These are phyloP conservation scores for Luscinia luscinia DNA, from an alignment of 2,797 vertebrate species.

Conservation along the genomic window DNA sequence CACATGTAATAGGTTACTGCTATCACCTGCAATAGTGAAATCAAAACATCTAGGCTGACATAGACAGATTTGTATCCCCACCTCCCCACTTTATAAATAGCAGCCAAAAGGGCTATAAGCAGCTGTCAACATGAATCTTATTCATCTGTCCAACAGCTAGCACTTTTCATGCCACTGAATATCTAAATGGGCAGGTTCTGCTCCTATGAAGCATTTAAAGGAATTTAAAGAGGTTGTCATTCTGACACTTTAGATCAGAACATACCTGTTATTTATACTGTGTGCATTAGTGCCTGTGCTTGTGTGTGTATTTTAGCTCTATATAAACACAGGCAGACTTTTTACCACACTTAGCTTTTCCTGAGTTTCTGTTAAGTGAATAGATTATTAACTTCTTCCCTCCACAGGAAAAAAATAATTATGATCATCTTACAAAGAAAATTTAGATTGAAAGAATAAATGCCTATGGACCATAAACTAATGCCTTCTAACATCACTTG, in stretches of 20 bases:
- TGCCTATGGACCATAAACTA: not conserved
- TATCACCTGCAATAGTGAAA: not conserved
- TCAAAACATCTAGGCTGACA: conserved; percentile 30
- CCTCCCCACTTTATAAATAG: conserved; percentile 4
- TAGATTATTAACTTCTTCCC: not conserved
- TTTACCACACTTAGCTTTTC: not conserved
- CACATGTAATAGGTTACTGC: not conserved
- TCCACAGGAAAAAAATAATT: not conserved
- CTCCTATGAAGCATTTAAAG: conserved; percentile 31
- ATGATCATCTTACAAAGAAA: not conserved
- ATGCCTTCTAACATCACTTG: not conserved
- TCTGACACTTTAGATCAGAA: conserved; percentile 41
- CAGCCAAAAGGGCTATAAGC: conserved; percentile 51
- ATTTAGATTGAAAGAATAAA: not conserved
- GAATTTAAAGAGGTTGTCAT: conserved; percentile 41
- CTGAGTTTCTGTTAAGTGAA: not conserved
- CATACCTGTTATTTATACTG: conserved; percentile 12
- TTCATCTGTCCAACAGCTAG: conserved; percentile 35
- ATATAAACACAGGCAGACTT: not conserved
- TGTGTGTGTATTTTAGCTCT: not conserved
- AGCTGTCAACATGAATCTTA: conserved; percentile 56
- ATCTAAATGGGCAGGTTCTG: conserved; percentile 45
- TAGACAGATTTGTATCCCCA: not conserved
- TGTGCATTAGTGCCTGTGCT: not conserved
- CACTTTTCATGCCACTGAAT: conserved; percentile 55